Percentiles rank a stretch among this genome's conserved stretches.
phyloP scores from a whole-genome alignment of 1,140 invertebrate species.

The Lamellibrachia luymesi region DNA sequence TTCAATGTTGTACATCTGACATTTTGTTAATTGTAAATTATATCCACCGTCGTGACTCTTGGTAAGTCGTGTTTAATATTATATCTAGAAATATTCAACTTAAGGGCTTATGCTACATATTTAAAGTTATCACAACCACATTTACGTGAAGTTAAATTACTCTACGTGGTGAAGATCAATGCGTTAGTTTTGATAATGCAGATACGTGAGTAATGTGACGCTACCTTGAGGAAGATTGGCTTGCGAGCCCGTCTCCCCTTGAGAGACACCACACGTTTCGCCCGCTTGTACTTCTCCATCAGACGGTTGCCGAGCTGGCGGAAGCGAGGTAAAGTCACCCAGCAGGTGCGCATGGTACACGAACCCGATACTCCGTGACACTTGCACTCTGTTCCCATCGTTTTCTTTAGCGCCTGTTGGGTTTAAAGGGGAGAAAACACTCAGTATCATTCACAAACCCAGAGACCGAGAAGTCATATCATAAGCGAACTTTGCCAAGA shows the following conservation, averaged over 20 bases:
- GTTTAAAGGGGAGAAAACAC: neutral
- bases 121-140: no score
- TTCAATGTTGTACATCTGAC: no score
- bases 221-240: conserved; percentile 17
- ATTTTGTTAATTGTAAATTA: no score
- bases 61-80: no score
- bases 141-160: no score
- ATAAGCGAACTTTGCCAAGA: no score
- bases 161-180: no score
- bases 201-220: neutral
- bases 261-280: conserved; percentile 68
- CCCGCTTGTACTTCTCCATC: conserved; percentile 76
- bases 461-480: neutral
- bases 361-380: conserved; percentile 96
- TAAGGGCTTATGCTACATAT: no score
- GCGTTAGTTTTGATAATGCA: no score
- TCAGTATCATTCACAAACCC: neutral
- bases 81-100: no score
- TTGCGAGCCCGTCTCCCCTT: conserved; percentile 38
- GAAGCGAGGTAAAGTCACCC: conserved; percentile 86
- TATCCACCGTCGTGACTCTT: no score
- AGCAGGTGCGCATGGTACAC: conserved; percentile 93
- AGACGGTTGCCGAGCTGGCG: conserved; percentile 78
- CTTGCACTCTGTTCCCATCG: conserved; percentile 68
- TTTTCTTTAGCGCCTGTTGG: conserved; percentile 54